Conservation (phyloP, 2,888 invertebrate species). For the Caenorhabditis afra region DNA sequence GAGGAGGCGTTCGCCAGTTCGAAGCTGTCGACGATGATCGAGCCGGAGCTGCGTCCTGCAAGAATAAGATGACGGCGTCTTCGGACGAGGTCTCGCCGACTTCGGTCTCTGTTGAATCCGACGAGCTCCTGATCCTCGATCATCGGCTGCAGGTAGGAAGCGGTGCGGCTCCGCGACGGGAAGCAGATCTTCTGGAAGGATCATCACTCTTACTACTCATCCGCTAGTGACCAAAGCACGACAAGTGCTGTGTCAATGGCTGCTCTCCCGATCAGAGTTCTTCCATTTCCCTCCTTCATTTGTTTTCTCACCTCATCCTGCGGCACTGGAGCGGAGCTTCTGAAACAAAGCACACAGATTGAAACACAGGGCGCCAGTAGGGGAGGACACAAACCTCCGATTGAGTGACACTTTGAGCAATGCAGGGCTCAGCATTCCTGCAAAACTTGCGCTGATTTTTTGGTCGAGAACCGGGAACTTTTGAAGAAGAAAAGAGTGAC, state of each 20-base stretch:
- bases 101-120: conserved; percentile 45
- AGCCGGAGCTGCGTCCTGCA: conserved; percentile 55
- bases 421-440: conserved; percentile 63
- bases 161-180: conserved; percentile 44
- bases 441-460: conserved; percentile 41
- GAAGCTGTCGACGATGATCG: conserved; percentile 45
- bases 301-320: conserved; percentile 49
- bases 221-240: conserved; percentile 48
- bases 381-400: conserved; percentile 46
- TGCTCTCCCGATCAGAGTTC: conserved; percentile 39
- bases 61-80: neutral
- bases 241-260: conserved; percentile 25
- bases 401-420: conserved; percentile 62
- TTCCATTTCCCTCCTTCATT: conserved; percentile 5
- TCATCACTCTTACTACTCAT: neutral
- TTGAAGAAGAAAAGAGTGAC: conserved; percentile 32
- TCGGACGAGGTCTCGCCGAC: conserved; percentile 7
- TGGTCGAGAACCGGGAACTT: conserved; percentile 16
- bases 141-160: conserved; percentile 50
- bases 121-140: conserved; percentile 54
- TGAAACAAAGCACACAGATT: conserved; percentile 23
- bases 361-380: conserved; percentile 11
- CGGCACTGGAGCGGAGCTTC: conserved; percentile 52
- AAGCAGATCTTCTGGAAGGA: conserved; percentile 48
- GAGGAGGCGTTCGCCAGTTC: conserved; percentile 25